Conservation (phyloP, 2,113 vertebrate species). For the Ginglymostoma cirratum region DNA sequence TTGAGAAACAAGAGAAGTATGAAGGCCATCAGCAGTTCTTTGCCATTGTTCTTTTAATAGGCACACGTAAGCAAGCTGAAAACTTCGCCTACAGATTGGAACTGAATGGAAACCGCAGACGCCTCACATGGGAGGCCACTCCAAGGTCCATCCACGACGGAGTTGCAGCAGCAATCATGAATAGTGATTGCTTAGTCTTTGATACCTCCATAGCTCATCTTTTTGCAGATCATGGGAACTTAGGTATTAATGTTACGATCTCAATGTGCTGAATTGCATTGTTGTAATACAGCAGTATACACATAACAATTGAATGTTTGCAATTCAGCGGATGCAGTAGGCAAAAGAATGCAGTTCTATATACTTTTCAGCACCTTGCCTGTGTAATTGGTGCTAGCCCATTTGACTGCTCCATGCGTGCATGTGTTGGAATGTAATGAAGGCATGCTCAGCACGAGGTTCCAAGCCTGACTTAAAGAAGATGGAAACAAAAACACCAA, state of each 20-base stretch:
- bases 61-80: conserved; percentile 62
- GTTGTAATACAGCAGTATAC: conserved; percentile 39
- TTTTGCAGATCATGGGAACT: conserved; percentile 63
- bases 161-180: conserved; percentile 60
- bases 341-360: conserved; percentile 37
- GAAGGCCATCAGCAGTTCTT: conserved; percentile 68
- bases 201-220: conserved; percentile 63
- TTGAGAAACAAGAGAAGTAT: conserved; percentile 68
- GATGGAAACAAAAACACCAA: conserved; percentile 33
- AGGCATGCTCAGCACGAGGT: conserved; percentile 33
- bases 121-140: conserved; percentile 68
- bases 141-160: conserved; percentile 64
- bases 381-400: conserved; percentile 33
- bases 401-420: conserved; percentile 35
- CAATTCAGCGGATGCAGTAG: conserved; percentile 5
- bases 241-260: conserved; percentile 67
- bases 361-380: conserved; percentile 34
- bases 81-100: conserved; percentile 66
- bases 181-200: conserved; percentile 67
- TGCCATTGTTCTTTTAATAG: conserved; percentile 63
- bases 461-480: conserved; percentile 35
- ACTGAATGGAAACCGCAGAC: conserved; percentile 62
- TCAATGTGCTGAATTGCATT: conserved; percentile 59
- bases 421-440: conserved; percentile 35
- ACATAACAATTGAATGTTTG: conserved; percentile 39